These are phyloP conservation scores for Okapia johnstoni DNA, from an alignment of 2,113 vertebrate genomes.

Conservation along the genomic window DNA sequence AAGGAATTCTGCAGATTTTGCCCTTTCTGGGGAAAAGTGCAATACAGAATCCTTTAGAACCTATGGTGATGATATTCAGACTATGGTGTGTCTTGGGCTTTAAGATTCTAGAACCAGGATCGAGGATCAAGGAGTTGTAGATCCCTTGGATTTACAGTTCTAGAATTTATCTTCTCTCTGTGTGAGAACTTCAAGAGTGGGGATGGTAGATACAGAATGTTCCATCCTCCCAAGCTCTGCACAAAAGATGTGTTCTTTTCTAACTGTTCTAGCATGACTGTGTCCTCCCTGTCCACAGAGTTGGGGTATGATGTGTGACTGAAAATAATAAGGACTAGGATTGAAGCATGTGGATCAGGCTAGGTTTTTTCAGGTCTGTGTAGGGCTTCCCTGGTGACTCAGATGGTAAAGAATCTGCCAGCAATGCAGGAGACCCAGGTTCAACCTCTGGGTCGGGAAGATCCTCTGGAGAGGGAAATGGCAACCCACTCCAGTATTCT, in stretches of 20 bases:
- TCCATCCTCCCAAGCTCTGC: background rate
- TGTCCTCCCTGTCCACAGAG: background rate
- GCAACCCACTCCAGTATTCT: background rate
- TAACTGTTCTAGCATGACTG: background rate
- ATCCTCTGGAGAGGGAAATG: background rate
- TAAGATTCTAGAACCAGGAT: background rate
- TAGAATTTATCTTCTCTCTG: background rate
- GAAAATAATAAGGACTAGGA: background rate
- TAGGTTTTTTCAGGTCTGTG: background rate
- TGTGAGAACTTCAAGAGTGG: background rate
- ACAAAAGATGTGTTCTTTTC: background rate
- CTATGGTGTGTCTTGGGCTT: background rate
- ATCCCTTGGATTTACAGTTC: background rate
- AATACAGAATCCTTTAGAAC: background rate
- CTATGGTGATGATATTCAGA: background rate
- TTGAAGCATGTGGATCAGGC: background rate
- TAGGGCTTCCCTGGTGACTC: background rate
- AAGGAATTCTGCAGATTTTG: background rate
- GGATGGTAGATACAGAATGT: background rate
- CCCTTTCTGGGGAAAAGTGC: background rate
- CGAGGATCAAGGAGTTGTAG: background rate
- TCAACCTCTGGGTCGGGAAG: background rate
- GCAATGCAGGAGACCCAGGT: background rate
- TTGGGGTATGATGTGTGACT: background rate
- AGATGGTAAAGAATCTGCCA: background rate